Evolutionary conservation across 2,797 vertebrate genomes (phyloP).

Genomic region (Perodicticus potto): DNA sequence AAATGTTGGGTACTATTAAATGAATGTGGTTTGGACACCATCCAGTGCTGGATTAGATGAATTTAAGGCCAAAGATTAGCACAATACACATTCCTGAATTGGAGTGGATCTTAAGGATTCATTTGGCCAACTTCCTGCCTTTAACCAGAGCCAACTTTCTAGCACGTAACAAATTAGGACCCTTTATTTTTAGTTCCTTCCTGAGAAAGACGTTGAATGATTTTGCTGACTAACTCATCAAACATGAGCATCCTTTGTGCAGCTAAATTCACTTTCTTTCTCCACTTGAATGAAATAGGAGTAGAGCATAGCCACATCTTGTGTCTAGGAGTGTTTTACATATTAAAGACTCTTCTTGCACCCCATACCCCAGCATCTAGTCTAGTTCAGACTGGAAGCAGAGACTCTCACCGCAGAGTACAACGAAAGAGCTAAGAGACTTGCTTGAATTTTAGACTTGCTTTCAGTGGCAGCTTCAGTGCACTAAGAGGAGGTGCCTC

Average conservation of each 20-base stretch:
- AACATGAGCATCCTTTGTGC: not conserved
- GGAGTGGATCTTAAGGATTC: conserved; percentile 51
- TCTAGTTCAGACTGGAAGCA: conserved; percentile 6
- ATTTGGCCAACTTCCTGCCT: conserved; percentile 60
- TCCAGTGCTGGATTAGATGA: conserved; percentile 54
- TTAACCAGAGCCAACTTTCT: conserved; percentile 61
- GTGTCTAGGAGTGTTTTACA: not conserved
- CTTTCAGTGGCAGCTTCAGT: not conserved
- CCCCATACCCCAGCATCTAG: not conserved
- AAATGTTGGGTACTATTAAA: conserved; percentile 41
- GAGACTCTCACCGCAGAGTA: not conserved
- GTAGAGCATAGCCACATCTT: not conserved
- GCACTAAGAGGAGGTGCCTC: not conserved
- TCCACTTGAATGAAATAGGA: not conserved
- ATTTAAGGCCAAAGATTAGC: conserved; percentile 38
- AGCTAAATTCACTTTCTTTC: not conserved
- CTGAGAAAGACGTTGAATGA: not conserved
- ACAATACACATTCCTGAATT: conserved; percentile 29
- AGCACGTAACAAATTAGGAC: conserved; percentile 53
- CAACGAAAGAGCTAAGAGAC: conserved; percentile 33
- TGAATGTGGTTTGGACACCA: conserved; percentile 57
- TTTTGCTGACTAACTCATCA: conserved; percentile 10
- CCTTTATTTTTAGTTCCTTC: conserved; percentile 64
- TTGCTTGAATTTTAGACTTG: conserved; percentile 43
- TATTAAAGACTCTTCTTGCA: not conserved